A percentile compares a stretch with the other conserved stretches of the same genome.
Evolutionary conservation across 1,140 invertebrate genomes (phyloP).

Genomic region (Heliothis subflexa): DNA sequence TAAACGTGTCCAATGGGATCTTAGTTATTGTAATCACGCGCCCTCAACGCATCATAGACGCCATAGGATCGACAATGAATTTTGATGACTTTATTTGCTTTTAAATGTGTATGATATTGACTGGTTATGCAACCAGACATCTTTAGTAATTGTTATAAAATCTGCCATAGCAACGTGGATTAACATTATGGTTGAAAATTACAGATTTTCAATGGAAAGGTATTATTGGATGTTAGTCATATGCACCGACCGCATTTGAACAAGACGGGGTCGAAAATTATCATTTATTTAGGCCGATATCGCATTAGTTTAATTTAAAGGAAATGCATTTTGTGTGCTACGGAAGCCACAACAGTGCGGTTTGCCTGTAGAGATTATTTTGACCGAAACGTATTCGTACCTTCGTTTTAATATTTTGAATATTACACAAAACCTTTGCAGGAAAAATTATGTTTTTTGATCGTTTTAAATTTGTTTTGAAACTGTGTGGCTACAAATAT

Average conservation of each 20-base stretch:
- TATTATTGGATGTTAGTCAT: neutral
- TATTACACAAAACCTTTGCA: conserved; percentile 59
- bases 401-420: conserved; percentile 49
- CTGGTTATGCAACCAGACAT: neutral
- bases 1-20: neutral
- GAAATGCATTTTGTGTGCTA: conserved; percentile 65
- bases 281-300: conserved; percentile 60
- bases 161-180: too few relatives aligned
- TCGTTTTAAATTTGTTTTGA: neutral
- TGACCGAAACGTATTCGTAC: conserved; percentile 50
- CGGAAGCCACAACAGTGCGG: conserved; percentile 62
- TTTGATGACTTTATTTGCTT: conserved; percentile 10
- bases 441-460: conserved; percentile 41
- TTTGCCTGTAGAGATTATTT: conserved; percentile 50
- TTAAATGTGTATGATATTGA: neutral
- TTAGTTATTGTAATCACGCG: neutral
- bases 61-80: neutral
- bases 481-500: neutral
- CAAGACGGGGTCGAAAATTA: conserved; percentile 61
- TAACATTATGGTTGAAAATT: too few relatives aligned
- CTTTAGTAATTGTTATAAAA: too few relatives aligned
- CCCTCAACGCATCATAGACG: neutral
- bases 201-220: too few relatives aligned
- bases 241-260: conserved; percentile 51
- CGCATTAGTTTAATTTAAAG: conserved; percentile 71